These are phyloP conservation scores for Callyntrura guangdongensis DNA, from an alignment of 2,888 invertebrate species.

Conservation along the genomic window DNA sequence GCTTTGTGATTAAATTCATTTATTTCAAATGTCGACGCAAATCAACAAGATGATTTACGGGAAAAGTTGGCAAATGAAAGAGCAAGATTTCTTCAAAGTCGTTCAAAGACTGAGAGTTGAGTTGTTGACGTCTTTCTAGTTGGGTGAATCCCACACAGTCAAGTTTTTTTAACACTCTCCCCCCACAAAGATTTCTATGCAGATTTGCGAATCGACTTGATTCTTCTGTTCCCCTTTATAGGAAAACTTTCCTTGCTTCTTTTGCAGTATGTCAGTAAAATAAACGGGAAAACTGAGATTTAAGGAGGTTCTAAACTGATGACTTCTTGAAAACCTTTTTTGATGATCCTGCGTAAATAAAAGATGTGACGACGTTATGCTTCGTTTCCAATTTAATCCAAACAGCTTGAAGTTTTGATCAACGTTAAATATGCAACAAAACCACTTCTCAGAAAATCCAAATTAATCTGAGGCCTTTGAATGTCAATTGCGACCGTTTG, in stretches of 20 bases:
- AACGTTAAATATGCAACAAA: background rate
- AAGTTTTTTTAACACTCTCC: slow-evolving; percentile 61
- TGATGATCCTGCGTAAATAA: background rate
- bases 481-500: slow-evolving; percentile 2
- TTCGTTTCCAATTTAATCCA: slow-evolving; percentile 4
- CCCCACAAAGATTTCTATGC: no score
- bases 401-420: slow-evolving; percentile 5
- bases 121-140: background rate
- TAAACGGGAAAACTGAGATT: background rate
- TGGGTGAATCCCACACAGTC: slow-evolving; percentile 39
- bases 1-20: slow-evolving; percentile 31
- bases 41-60: slow-evolving; percentile 44
- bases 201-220: slow-evolving; percentile 54
- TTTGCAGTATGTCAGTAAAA: background rate
- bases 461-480: background rate
- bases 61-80: background rate
- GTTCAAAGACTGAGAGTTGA: background rate
- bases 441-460: background rate
- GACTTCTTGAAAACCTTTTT: background rate
- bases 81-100: background rate
- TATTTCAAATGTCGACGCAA: slow-evolving; percentile 12
- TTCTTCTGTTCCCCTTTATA: background rate
- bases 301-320: background rate
- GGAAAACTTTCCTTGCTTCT: slow-evolving; percentile 38
- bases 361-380: background rate